Conservation (phyloP, 2,797 vertebrate species). For the Falco novaeseelandiae region DNA sequence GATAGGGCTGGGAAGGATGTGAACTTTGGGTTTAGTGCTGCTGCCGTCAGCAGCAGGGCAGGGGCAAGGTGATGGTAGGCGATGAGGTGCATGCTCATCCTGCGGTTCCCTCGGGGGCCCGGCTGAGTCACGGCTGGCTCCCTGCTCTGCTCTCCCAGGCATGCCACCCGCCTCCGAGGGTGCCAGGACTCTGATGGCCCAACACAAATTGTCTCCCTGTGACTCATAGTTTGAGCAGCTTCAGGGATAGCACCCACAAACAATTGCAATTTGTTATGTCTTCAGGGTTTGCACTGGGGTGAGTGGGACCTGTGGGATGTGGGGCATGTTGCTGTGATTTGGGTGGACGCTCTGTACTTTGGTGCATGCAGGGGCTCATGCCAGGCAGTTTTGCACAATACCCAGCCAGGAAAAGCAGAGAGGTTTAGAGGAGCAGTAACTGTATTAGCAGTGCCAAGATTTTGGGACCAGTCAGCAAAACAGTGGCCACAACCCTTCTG, state of each 20-base stretch:
- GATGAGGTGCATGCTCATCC: neutral
- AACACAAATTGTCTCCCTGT: neutral
- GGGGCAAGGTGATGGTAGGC: neutral
- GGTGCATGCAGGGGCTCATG: neutral
- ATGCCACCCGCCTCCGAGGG: neutral
- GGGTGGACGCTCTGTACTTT: neutral
- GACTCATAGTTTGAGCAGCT: neutral
- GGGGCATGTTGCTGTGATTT: neutral
- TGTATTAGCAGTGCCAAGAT: neutral
- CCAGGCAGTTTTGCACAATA: neutral
- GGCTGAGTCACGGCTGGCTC: neutral
- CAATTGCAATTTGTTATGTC: rapidly evolving
- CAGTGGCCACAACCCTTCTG: neutral
- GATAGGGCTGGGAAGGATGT: neutral
- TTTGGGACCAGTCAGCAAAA: neutral
- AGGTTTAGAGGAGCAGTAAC: neutral
- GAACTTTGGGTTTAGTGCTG: neutral
- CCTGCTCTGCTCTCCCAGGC: rapidly evolving
- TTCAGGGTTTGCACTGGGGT: neutral
- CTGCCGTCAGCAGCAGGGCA: rapidly evolving
- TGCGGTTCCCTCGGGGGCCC: neutral
- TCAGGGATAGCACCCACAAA: neutral
- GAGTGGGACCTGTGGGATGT: rapidly evolving
- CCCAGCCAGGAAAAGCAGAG: neutral
- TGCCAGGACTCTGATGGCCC: neutral